phyloP scores from a whole-genome alignment of 2,797 vertebrate species.

The Syndactyla subalaris region DNA sequence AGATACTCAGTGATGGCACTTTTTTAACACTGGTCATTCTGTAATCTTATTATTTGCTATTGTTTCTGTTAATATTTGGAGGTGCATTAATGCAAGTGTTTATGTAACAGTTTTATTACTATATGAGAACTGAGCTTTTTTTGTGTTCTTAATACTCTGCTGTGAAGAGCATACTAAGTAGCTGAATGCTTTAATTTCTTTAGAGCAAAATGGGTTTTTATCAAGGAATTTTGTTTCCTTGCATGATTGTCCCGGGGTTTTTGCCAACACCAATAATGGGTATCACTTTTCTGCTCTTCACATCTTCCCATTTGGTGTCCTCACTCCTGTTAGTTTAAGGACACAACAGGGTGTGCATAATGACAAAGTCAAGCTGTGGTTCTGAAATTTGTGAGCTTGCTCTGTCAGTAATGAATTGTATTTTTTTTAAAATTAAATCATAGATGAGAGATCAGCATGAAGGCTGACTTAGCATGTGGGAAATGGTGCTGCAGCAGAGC shows the following conservation, averaged over 20 bases:
- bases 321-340: not conserved
- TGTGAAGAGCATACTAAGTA: not conserved
- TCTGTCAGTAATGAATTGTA: not conserved
- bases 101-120: not conserved
- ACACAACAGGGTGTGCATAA: not conserved
- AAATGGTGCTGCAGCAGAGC: not conserved
- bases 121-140: not conserved
- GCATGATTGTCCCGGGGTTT: too few relatives aligned
- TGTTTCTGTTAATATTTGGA: not conserved
- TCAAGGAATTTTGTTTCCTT: not conserved
- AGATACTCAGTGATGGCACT: not conserved
- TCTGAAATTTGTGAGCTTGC: not conserved
- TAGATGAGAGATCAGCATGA: not conserved
- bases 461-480: not conserved
- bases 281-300: not conserved
- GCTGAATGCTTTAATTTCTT: not conserved
- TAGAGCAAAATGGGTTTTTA: not conserved
- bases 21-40: not conserved
- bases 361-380: not conserved
- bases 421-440: not conserved
- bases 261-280: not conserved
- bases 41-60: not conserved
- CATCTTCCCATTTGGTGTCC: not conserved
- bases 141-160: not conserved
- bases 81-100: not conserved